Evolutionary conservation across 1,140 invertebrate genomes (phyloP).

Genomic region (Delia radicum): DNA sequence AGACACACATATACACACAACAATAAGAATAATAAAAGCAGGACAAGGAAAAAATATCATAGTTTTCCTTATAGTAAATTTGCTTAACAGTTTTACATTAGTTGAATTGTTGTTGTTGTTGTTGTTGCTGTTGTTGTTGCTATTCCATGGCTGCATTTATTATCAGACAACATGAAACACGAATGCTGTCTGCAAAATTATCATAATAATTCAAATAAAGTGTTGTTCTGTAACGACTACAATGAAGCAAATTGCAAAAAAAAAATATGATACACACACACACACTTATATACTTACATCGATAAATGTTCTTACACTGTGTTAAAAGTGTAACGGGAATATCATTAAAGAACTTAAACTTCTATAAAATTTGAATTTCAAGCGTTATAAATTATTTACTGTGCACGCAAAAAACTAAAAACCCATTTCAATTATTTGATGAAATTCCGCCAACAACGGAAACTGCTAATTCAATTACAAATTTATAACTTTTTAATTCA

Average conservation of each 20-base stretch:
- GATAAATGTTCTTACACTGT: no score
- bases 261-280: background rate
- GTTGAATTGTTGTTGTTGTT: background rate
- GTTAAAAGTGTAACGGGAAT: no score
- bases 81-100: background rate
- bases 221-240: background rate
- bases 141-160: background rate
- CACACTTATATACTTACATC: background rate
- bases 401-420: no score
- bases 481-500: no score
- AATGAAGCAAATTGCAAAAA: background rate
- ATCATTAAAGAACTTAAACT: no score
- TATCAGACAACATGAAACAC: conserved; percentile 1
- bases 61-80: background rate
- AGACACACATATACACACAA: background rate
- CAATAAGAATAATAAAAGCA: background rate
- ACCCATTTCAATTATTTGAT: no score
- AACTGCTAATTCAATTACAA: no score
- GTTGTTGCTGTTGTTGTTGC: background rate
- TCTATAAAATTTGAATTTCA: no score
- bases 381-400: no score
- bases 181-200: background rate
- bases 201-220: conserved; percentile 5
- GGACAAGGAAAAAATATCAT: background rate
- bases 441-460: no score